phyloP scores from a whole-genome alignment of 2,797 vertebrate species.

The Limosa lapponica region DNA sequence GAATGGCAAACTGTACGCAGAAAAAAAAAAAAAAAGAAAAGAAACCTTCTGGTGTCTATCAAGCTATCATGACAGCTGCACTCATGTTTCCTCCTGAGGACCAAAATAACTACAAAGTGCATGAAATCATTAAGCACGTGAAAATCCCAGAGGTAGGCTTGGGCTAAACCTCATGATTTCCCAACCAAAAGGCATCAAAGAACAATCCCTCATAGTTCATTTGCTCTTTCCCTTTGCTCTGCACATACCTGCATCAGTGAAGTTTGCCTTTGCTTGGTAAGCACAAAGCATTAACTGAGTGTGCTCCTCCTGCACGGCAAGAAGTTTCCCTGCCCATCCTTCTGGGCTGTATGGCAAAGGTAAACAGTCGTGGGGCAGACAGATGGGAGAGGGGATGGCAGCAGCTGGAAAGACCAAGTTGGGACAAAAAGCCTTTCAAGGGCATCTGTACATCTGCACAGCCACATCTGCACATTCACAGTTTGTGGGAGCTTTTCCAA shows the following conservation, averaged over 20 bases:
- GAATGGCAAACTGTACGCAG: neutral
- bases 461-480: neutral
- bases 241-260: neutral
- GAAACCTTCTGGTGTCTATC: slow-evolving; percentile 39
- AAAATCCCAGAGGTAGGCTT: slow-evolving; percentile 60
- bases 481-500: neutral
- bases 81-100: slow-evolving; percentile 54
- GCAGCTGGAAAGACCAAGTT: neutral
- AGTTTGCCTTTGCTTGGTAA: neutral
- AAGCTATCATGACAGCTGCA: slow-evolving; percentile 8
- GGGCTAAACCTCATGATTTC: slow-evolving; percentile 58
- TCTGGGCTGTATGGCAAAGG: neutral
- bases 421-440: neutral
- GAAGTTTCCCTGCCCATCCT: neutral
- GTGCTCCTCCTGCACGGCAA: neutral
- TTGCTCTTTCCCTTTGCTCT: neutral
- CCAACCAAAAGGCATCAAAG: slow-evolving; percentile 57
- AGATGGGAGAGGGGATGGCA: neutral
- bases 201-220: neutral
- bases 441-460: neutral
- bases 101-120: slow-evolving; percentile 66
- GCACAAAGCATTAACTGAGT: neutral
- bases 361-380: fast-evolving
- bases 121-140: slow-evolving; percentile 46
- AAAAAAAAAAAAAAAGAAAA: neutral